Percentiles rank a stretch among this genome's conserved stretches.
Conservation (phyloP, 35 echinoderm and acorn worm species). For the Lytechinus variegatus region DNA sequence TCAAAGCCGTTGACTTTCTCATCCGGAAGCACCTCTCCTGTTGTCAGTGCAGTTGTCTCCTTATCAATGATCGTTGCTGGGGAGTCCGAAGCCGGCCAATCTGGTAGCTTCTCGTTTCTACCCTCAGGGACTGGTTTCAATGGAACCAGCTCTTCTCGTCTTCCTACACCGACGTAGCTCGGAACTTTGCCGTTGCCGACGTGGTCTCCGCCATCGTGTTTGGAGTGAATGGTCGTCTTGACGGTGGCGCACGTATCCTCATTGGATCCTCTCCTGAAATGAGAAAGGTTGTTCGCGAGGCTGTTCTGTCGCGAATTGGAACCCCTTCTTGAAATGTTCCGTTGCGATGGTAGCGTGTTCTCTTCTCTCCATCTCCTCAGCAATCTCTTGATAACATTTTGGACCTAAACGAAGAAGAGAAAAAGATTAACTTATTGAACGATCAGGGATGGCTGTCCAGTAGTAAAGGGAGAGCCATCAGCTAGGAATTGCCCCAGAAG, state of each 20-base stretch:
- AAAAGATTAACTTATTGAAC: not conserved
- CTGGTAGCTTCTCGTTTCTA: not conserved
- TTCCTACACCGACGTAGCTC: not conserved
- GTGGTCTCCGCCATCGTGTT: constrained; percentile 5
- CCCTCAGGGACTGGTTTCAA: not conserved
- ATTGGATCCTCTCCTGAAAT: constrained; percentile 49
- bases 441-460: no score
- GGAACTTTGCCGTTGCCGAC: constrained; percentile 47
- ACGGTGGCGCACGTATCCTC: not conserved
- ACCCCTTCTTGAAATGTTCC: constrained; percentile 56
- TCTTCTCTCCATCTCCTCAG: constrained; percentile 72
- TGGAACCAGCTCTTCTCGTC: constrained; percentile 31
- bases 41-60: not conserved
- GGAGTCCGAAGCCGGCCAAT: not conserved
- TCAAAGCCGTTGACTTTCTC: not conserved
- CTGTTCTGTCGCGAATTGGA: constrained; percentile 64
- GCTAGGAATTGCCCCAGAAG: no score
- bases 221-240: not conserved
- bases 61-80: not conserved
- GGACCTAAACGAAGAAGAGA: constrained; percentile 40
- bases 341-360: constrained; percentile 63
- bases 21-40: not conserved
- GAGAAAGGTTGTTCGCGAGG: constrained; percentile 23
- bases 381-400: constrained; percentile 70
- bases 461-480: no score